phyloP scores from a whole-genome alignment of 1,140 invertebrate genomes.

The Drosophila suzukii region DNA sequence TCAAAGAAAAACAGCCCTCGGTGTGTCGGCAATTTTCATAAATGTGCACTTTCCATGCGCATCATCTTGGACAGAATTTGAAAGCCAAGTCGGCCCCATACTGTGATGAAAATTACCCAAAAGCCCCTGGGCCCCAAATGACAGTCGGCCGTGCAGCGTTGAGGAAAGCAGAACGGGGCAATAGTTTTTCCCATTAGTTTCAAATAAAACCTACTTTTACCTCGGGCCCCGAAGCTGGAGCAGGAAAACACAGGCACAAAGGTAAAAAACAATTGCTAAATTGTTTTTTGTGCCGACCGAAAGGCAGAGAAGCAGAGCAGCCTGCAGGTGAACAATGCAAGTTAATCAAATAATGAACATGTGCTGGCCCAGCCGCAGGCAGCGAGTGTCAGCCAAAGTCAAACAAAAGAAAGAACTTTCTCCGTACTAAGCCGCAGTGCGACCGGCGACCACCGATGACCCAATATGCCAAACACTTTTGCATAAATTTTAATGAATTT shows the following conservation, averaged over 20 bases:
- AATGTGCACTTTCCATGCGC: constrained; percentile 67
- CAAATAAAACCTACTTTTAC: constrained; percentile 78
- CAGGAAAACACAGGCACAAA: constrained; percentile 30
- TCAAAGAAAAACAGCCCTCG: constrained; percentile 17
- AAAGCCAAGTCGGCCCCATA: constrained; percentile 42
- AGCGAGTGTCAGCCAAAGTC: constrained; percentile 10
- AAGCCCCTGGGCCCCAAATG: constrained; percentile 54
- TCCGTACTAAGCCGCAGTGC: constrained; percentile 25
- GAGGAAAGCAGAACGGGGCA: constrained; percentile 44
- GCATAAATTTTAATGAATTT: constrained; percentile 81
- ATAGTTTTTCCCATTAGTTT: constrained; percentile 71
- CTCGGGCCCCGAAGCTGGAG: constrained; percentile 43
- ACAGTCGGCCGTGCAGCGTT: constrained; percentile 33
- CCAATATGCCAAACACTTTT: constrained; percentile 74
- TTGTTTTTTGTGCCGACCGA: constrained; percentile 39
- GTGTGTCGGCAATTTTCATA: constrained; percentile 67
- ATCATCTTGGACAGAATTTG: constrained; percentile 61
- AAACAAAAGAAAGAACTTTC: constrained; percentile 78
- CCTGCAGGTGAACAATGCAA: constrained; percentile 77
- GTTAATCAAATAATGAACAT: constrained; percentile 80
- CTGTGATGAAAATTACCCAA: constrained; percentile 42
- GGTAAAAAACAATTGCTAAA: constrained; percentile 66
- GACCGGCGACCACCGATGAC: constrained; percentile 43
- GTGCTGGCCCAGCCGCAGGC: constrained; percentile 54
- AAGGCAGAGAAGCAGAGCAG: constrained; percentile 21